Percentiles rank a stretch among this genome's conserved stretches.
These are phyloP conservation scores for Sarcophaga peregrina DNA, from an alignment of 1,140 invertebrate genomes.

Conservation along the genomic window DNA sequence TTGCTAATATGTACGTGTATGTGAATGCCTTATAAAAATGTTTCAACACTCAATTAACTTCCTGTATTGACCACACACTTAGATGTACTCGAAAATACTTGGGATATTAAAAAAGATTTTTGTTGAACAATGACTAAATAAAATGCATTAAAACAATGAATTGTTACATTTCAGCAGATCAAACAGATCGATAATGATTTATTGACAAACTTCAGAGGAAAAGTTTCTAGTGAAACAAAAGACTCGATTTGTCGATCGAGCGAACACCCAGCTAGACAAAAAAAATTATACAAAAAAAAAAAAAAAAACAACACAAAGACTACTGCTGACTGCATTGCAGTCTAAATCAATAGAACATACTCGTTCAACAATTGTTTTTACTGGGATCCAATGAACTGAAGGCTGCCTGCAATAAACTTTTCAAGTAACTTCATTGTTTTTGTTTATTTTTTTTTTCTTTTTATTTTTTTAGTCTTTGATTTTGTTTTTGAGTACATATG, in stretches of 20 bases:
- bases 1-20: too few species aligned
- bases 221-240: background rate
- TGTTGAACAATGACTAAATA: background rate
- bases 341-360: background rate
- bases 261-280: background rate
- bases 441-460: background rate
- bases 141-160: too few species aligned
- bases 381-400: background rate
- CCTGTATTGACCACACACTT: too few species aligned
- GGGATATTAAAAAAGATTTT: background rate
- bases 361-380: background rate
- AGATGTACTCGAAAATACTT: background rate
- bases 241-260: background rate
- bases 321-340: too few species aligned
- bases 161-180: background rate
- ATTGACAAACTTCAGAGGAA: slow-evolving; percentile 7
- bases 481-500: too few species aligned
- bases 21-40: too few species aligned
- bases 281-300: too few species aligned
- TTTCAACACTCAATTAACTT: too few species aligned
- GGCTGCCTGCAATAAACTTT: background rate
- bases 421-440: background rate
- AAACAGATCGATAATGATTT: background rate
- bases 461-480: too few species aligned
- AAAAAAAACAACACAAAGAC: too few species aligned